Base-by-base conservation (phyloP, 2,888 invertebrate species). In the Cetonia aurata region DNA sequence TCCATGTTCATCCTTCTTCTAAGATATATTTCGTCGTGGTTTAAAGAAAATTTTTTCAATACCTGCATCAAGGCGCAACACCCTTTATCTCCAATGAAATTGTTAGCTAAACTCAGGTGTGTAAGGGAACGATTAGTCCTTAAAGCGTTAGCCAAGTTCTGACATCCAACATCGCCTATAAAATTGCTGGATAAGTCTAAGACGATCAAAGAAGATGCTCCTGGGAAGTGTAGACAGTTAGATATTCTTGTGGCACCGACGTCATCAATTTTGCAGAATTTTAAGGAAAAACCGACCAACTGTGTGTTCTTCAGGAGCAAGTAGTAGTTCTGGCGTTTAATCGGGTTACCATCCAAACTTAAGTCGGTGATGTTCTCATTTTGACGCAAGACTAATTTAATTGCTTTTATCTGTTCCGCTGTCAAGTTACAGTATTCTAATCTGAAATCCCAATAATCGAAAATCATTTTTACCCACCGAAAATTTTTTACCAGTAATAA, bases 161-260 rank as follows among this genome's bases (percentile, higher is more conserved):
- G 46, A 3, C 78, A 79, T 1, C 85, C 85, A 12, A 73, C 73
- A 55, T 83, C 82, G 15, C 79, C 79, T 25, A 85, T 77, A 44
- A 73, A 74, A 75, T 86, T 86, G 68, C 83, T 80, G 0, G 84
- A 79, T 50, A 86, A 69, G 76, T 85, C 83, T 42, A 86, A 72
- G 37, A 78, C 78, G 4, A 78, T 71, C 53, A 85, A 70, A 2
- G 80, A 71, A 1, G 75, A 70, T 13, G 74, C 75, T 9, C 53
- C 74, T 48, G 80, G 74, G 10, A 48, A 70, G 46, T 59, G 73
- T 46, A 85, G 73, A 74, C 79, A 77, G 1, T 74, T 66, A 0
- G 79, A 72, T n/a, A 84, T 79, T 67, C 77, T 79, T 44, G 76
- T 72, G 3, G 78, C 44, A 2, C 81, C 81, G 12, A 67, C 59